Evolutionary conservation across 2,888 invertebrate species (phyloP).

Genomic region (Salpingus planirostris): DNA sequence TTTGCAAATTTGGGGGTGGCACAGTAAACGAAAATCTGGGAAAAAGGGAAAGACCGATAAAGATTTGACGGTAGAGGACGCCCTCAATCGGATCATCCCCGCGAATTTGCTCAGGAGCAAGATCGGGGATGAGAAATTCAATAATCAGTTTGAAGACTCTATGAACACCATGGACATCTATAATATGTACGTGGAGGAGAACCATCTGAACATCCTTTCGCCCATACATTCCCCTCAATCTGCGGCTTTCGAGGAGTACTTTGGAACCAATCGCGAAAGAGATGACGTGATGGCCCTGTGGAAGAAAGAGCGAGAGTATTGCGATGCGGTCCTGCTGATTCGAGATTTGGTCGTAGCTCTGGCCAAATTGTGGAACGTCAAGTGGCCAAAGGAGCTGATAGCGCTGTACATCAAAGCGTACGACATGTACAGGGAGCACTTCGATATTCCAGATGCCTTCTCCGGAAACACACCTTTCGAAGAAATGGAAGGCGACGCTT

Average conservation of each 20-base stretch:
- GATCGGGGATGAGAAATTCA: constrained; percentile 7
- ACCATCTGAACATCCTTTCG: constrained; percentile 26
- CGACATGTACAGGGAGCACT: constrained; percentile 46
- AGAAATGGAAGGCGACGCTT: constrained; percentile 41
- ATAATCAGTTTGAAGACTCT: constrained; percentile 45
- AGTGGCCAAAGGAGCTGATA: constrained; percentile 56
- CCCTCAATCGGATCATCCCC: constrained; percentile 58
- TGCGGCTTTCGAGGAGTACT: constrained; percentile 46
- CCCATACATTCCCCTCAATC: constrained; percentile 30
- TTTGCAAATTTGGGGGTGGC: constrained; percentile 73
- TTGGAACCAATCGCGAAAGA: constrained; percentile 55
- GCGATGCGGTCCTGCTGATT: constrained; percentile 52
- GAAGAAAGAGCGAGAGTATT: constrained; percentile 48
- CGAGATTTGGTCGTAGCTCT: constrained; percentile 52
- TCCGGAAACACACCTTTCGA: constrained; percentile 37
- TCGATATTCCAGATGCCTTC: constrained; percentile 44
- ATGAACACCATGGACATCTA: constrained; percentile 55
- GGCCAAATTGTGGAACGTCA: constrained; percentile 51
- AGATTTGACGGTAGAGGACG: constrained; percentile 59
- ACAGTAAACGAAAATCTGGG: constrained; percentile 50
- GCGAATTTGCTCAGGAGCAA: constrained; percentile 36
- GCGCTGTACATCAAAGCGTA: constrained; percentile 54
- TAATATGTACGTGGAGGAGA: constrained; percentile 48
- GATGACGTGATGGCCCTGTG: constrained; percentile 57
- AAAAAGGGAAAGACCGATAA: constrained; percentile 49